phyloP scores from a whole-genome alignment of 2,797 vertebrate genomes.

The Orestias chungarensis region DNA sequence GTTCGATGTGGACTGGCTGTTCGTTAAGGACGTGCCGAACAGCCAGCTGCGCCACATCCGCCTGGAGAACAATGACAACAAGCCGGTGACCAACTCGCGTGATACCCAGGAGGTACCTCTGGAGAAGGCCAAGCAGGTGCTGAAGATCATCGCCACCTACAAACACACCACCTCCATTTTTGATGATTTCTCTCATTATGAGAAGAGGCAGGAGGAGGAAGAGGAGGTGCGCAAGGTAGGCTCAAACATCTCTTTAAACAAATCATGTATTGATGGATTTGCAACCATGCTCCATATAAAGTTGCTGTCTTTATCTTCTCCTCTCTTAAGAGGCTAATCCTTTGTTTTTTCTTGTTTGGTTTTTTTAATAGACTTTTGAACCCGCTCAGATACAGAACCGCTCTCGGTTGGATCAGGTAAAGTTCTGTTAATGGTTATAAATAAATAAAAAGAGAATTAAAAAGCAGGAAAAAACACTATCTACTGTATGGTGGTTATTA shows the following conservation, averaged over 20 bases:
- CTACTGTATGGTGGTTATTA: slow-evolving; percentile 1
- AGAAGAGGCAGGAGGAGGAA: slow-evolving; percentile 96
- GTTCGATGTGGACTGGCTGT: slow-evolving; percentile 96
- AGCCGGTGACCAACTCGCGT: slow-evolving; percentile 96
- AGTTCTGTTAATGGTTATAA: slow-evolving; percentile 1
- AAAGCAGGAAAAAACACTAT: neutral
- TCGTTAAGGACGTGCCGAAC: slow-evolving; percentile 97
- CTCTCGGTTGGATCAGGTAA: slow-evolving; percentile 81
- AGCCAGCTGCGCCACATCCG: slow-evolving; percentile 95
- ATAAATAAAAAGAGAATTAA: neutral
- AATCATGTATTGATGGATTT: neutral
- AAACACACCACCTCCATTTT: slow-evolving; percentile 99
- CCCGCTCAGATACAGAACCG: slow-evolving; percentile 77
- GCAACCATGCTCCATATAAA: neutral
- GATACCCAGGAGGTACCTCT: slow-evolving; percentile 97
- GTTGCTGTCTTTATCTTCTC: neutral
- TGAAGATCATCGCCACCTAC: slow-evolving; percentile 94
- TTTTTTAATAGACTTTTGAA: slow-evolving; percentile 74
- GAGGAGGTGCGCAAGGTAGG: slow-evolving; percentile 94
- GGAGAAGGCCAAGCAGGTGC: slow-evolving; percentile 96
- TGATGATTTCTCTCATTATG: slow-evolving; percentile 97
- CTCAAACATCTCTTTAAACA: slow-evolving; percentile 12
- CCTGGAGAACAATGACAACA: slow-evolving; percentile 98
- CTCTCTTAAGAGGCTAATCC: slow-evolving; percentile 24
- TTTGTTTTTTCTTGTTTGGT: slow-evolving; percentile 32